phyloP scores from a whole-genome alignment of 2,888 invertebrate species.

The Pseudanteris insignis region DNA sequence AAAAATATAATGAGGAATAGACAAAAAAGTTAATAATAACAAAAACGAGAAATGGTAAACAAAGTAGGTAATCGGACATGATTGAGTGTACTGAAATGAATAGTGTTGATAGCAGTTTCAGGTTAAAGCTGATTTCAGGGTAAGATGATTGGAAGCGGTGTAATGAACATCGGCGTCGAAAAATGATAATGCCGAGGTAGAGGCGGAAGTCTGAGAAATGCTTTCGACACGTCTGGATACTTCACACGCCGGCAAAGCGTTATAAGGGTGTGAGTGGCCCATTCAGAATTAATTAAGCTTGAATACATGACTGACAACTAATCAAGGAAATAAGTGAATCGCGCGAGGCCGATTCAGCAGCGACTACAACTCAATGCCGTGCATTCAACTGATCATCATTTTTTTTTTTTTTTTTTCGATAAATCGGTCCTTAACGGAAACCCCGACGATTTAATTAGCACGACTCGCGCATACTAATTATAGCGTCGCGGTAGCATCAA shows the following conservation, averaged over 20 bases:
- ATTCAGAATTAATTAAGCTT: constrained; percentile 43
- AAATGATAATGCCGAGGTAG: constrained; percentile 24
- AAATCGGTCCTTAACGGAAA: too few relatives aligned
- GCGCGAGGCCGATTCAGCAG: constrained; percentile 1
- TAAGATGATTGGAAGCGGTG: background rate
- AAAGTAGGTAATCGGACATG: too few relatives aligned
- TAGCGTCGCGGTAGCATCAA: too few relatives aligned
- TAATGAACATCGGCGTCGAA: constrained; percentile 28
- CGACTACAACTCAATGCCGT: constrained; percentile 12
- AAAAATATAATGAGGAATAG: too few relatives aligned
- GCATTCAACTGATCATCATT: constrained; percentile 20
- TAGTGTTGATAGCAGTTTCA: too few relatives aligned
- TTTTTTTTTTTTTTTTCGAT: constrained; percentile 10
- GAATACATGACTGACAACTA: constrained; percentile 34
- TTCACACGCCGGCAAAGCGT: constrained; percentile 26
- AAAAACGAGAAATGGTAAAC: too few relatives aligned
- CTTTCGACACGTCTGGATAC: constrained; percentile 37
- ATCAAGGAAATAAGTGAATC: constrained; percentile 33
- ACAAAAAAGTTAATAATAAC: too few relatives aligned
- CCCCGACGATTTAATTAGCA: too few relatives aligned
- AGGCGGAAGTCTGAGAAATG: constrained; percentile 28
- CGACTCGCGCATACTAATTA: too few relatives aligned
- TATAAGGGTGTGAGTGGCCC: constrained; percentile 33
- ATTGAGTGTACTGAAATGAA: too few relatives aligned
- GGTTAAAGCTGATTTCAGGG: too few relatives aligned